Percentiles rank a stretch among this genome's conserved stretches.
phyloP scores from a whole-genome alignment of 2,888 invertebrate species.

The Schrankia costaestrigalis region DNA sequence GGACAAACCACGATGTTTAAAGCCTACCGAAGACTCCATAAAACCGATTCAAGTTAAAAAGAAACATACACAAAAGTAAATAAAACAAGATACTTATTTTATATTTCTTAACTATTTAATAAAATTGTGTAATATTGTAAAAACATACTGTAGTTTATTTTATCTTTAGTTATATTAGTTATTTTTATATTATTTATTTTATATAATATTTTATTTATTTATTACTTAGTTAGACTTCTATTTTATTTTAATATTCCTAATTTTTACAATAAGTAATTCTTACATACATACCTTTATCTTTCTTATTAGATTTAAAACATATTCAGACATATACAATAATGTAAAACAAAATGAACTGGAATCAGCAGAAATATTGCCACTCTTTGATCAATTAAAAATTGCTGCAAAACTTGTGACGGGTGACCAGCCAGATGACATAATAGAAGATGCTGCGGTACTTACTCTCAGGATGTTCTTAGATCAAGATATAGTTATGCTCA shows the following conservation, averaged over 20 bases:
- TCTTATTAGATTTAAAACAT: constrained; percentile 66
- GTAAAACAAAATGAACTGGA: constrained; percentile 59
- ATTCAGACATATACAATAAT: constrained; percentile 69
- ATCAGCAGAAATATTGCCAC: constrained; percentile 52
- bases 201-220: neutral
- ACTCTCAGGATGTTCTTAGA: constrained; percentile 82
- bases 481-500: constrained; percentile 79
- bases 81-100: neutral
- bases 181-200: neutral
- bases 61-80: constrained; percentile 54
- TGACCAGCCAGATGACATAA: constrained; percentile 79
- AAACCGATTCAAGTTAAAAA: constrained; percentile 34
- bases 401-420: constrained; percentile 66
- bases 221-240: neutral
- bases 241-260: constrained; percentile 2
- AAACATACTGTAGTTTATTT: neutral
- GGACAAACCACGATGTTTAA: constrained; percentile 69
- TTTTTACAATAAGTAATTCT: neutral
- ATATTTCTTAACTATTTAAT: neutral
- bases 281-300: neutral
- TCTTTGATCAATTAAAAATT: constrained; percentile 50
- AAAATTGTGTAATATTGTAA: neutral
- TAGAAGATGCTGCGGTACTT: constrained; percentile 83
- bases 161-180: neutral
- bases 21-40: constrained; percentile 42